A percentile compares a stretch with the other conserved stretches of the same genome.
phyloP scores from a whole-genome alignment of 2,888 invertebrate species.

The Standfussiana lucernea region DNA sequence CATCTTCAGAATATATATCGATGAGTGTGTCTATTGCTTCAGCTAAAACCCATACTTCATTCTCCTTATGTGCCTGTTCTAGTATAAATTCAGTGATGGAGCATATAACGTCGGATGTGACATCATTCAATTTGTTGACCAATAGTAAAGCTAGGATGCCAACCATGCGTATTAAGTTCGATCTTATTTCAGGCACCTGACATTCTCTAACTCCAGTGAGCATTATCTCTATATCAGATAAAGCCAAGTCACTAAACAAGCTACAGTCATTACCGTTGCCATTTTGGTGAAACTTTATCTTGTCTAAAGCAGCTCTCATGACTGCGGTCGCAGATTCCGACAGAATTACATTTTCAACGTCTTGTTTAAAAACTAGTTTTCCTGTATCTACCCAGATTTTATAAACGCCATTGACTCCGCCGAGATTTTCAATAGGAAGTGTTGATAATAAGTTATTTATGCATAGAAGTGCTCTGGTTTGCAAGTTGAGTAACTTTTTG shows the following conservation, averaged over 20 bases:
- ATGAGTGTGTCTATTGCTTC: conserved; percentile 94
- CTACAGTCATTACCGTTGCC: conserved; percentile 77
- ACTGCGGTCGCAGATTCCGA: conserved; percentile 93
- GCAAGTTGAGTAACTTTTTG: conserved; percentile 90
- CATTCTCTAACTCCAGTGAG: conserved; percentile 89
- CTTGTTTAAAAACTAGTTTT: conserved; percentile 91
- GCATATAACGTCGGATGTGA: conserved; percentile 81
- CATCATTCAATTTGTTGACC: conserved; percentile 82
- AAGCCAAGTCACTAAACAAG: conserved; percentile 90
- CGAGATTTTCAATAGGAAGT: conserved; percentile 91
- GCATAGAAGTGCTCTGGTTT: conserved; percentile 92
- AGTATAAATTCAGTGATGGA: conserved; percentile 91
- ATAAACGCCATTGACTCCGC: conserved; percentile 91
- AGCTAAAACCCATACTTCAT: conserved; percentile 93
- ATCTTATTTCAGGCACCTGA: conserved; percentile 89
- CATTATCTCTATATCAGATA: conserved; percentile 91
- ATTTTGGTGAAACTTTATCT: conserved; percentile 89
- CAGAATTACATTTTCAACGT: conserved; percentile 87
- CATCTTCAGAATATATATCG: conserved; percentile 95
- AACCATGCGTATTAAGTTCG: conserved; percentile 91
- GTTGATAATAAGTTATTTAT: conserved; percentile 93
- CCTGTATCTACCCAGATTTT: conserved; percentile 93
- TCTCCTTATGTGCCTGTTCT: conserved; percentile 91
- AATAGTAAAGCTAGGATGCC: conserved; percentile 90
- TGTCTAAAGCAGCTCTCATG: conserved; percentile 94